Base-by-base conservation (phyloP, 2,797 vertebrate genomes). In the Atherinosoma microstoma region DNA sequence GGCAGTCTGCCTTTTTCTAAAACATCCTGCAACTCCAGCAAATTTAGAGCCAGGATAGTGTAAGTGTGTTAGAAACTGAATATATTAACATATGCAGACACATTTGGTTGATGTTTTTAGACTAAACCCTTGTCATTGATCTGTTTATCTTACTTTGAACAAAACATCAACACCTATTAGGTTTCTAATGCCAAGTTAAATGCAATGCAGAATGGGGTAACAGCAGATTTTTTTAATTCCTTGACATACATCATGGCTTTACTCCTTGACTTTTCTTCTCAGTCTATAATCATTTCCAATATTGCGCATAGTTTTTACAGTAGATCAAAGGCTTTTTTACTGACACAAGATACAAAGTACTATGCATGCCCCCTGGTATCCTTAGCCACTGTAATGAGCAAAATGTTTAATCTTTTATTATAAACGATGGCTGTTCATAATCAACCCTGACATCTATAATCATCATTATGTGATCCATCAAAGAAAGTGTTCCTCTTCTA, bases 391-490 rank as follows among this genome's bases (percentile, higher is more conserved):
- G 38, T 76, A 66, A 85, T 79, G 75, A 16, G 2, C 8, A 66
- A 72, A 83, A 70, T 76, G 66, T 82, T 83, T 79, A 81, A 81
- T 68, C 58, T 79, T 59, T 71, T 53, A 78, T 84, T 81, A 78
- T 67, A 86, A 84, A 81, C 62, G 63, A 78, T 79, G 73, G 75
- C 80, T 72, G 75, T 82, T 87, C 75, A 64, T 36, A 75, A 88
- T 89, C 73, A 86, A 74, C 84, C 66, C 72, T 79, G 82, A 77
- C 82, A 73, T 85, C 75, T 82, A 82, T 88, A 85, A 92, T 91
- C 77, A 91, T 84, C 80, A 75, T 87, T 84, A 78, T 78, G 89
- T 72, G 90, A 92, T 85, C 78, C 90, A 87, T 91, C 91, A 91
- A 89, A 92, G 87, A 82, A 88, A 84, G 72, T 77, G 70, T 81